These are phyloP conservation scores for Chloroceryle aenea DNA, from an alignment of 2,113 vertebrate species.

Conservation along the genomic window DNA sequence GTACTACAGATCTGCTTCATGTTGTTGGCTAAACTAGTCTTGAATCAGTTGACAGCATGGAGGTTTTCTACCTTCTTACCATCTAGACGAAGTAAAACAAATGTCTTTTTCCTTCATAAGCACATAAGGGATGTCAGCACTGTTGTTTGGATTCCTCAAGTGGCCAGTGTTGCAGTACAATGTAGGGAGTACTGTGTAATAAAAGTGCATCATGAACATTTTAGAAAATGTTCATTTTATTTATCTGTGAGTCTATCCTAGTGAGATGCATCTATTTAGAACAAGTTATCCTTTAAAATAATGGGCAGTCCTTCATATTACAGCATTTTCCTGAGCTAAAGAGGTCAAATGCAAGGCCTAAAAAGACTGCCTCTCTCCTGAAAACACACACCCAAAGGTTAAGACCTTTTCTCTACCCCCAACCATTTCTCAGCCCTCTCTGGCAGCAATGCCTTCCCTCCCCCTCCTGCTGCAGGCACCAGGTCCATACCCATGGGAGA, in stretches of 20 bases:
- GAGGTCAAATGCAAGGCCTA: neutral
- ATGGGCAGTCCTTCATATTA: neutral
- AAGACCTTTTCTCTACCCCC: neutral
- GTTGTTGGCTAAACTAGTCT: neutral
- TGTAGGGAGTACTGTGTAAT: fast-evolving
- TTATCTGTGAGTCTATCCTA: neutral
- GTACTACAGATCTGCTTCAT: neutral
- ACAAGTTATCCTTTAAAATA: neutral
- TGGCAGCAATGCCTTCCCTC: fast-evolving
- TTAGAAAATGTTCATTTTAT: fast-evolving
- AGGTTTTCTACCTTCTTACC: neutral
- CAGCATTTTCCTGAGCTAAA: neutral
- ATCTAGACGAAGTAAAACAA: neutral
- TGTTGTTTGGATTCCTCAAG: neutral
- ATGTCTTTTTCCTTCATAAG: neutral
- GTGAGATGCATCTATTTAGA: neutral
- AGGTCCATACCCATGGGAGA: neutral
- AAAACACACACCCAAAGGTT: neutral
- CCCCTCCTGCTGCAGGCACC: fast-evolving
- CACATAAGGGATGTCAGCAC: neutral
- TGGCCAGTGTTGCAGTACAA: neutral
- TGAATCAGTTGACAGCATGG: neutral
- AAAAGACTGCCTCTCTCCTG: neutral
- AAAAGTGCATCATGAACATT: fast-evolving
- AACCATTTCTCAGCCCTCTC: neutral